These are phyloP conservation scores for Bursaphelenchus mucronatus DNA, from an alignment of 1,140 invertebrate genomes.

Conservation along the genomic window DNA sequence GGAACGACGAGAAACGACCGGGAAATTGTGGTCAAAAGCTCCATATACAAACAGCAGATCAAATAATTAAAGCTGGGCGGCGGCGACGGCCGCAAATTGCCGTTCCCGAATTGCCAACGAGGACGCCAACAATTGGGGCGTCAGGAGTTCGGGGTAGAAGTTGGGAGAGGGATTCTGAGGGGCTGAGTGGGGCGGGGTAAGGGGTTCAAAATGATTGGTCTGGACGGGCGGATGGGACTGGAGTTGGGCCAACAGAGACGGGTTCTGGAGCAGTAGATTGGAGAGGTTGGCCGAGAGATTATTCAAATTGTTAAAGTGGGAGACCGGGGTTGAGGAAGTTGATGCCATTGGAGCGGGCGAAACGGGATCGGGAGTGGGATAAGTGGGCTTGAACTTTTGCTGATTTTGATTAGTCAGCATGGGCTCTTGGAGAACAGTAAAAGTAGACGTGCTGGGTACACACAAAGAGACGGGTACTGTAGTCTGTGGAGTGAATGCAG, in stretches of 20 bases:
- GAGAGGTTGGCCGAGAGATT: conserved; percentile 17
- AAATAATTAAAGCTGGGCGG: no score
- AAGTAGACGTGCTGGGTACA: no score
- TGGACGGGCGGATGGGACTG: conserved; percentile 13
- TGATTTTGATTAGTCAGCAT: no score
- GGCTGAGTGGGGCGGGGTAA: conserved; percentile 9
- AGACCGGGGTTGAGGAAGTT: conserved; percentile 9
- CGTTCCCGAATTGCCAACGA: conserved; percentile 34
- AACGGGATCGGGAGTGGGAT: no score
- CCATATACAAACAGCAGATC: no score
- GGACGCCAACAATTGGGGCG: conserved; percentile 14
- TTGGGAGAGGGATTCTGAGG: not conserved
- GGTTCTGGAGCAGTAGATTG: conserved; percentile 24
- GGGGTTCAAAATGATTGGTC: not conserved
- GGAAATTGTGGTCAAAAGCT: no score
- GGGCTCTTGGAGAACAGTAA: no score
- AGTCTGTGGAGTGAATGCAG: not conserved
- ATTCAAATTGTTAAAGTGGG: not conserved
- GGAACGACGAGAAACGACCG: no score
- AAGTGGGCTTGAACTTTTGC: no score
- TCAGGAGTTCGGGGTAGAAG: conserved; percentile 11
- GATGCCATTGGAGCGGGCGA: not conserved
- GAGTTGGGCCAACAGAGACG: conserved; percentile 17
- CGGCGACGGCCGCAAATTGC: conserved; percentile 20
- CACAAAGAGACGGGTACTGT: not conserved